Evolutionary conservation across 1,140 invertebrate genomes (phyloP), one percentile per base, ranked within the genome.

Genomic region (Chelonus insularis): DNA sequence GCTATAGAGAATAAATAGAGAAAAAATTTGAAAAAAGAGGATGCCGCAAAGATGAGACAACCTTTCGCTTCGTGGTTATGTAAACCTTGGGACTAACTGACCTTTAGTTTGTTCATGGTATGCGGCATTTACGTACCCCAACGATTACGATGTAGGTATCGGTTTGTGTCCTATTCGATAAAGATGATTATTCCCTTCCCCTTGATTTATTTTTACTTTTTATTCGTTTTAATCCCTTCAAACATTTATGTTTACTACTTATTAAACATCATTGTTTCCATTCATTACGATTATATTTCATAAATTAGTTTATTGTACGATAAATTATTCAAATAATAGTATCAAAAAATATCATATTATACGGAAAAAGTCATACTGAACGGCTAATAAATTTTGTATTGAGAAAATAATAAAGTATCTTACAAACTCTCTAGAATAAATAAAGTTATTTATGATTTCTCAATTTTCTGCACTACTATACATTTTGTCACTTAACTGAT

Each of bases 1-100:
- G 18, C 14, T n/a, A 55, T 18, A 16, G 14, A 4, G 21, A 25
- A 37, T 25, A 20, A n/a, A n/a, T n/a, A n/a, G n/a, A 16, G 4
- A 43, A 45, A 56, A 43, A 21, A n/a, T 4, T 12, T 4, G 23
- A 43, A 39, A 50, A 51, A 56, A 32, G 29, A 43, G 14, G 51
- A 50, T 61, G 58, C 37, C 41, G 41, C 50, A 54, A 57, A 63
- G 61, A 66, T 66, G 65, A 58, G 62, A 57, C 65, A 66, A 63
- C 65, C 65, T 66, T 66, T 66, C 65, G 65, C 57, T 55, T 62
- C 50, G 61, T 66, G 62, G 65, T 66, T 66, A 66, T 66, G 65
- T 66, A 66, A 66, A 61, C 58, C 58, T 61, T 61, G 59, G 65
- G 65, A 58, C 62, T 66, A 23, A 61, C 57, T 66, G 65, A 66